Evolutionary conservation across 2,113 vertebrate species (phyloP).

Genomic region (Varanus salvator): DNA sequence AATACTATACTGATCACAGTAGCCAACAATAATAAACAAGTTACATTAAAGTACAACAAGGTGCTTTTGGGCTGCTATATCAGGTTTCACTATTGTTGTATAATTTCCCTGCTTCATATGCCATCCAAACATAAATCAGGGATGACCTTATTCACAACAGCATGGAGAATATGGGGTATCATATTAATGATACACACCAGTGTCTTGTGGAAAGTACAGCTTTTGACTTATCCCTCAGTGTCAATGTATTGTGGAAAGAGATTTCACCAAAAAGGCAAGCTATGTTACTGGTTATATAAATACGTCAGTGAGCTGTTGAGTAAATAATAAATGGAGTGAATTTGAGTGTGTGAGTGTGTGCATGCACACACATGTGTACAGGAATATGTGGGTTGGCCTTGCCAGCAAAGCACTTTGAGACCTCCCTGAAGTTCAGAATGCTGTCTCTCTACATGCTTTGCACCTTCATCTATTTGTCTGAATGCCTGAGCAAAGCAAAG

Average conservation of each 20-base stretch:
- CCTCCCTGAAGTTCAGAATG: too few species aligned
- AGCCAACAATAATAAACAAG: conserved; percentile 3
- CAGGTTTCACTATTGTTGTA: background rate
- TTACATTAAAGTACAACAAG: background rate
- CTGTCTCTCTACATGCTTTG: too few species aligned
- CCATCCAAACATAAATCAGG: background rate
- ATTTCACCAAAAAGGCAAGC: background rate
- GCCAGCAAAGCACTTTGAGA: too few species aligned
- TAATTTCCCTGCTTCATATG: background rate
- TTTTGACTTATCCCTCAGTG: background rate
- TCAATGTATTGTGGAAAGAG: background rate
- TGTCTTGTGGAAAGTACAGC: background rate
- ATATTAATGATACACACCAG: background rate
- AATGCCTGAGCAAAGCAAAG: too few species aligned
- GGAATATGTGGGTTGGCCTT: too few species aligned
- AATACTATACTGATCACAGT: conserved; percentile 31
- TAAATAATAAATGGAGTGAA: background rate
- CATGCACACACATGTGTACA: too few species aligned
- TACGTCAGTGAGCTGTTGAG: background rate
- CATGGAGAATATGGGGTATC: background rate
- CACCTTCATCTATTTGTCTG: too few species aligned
- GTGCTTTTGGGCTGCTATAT: background rate
- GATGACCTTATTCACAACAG: background rate
- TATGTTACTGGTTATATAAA: background rate
- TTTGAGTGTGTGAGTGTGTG: too few species aligned